Evolutionary conservation across 1,140 invertebrate species (phyloP).

Genomic region (Apis cerana): DNA sequence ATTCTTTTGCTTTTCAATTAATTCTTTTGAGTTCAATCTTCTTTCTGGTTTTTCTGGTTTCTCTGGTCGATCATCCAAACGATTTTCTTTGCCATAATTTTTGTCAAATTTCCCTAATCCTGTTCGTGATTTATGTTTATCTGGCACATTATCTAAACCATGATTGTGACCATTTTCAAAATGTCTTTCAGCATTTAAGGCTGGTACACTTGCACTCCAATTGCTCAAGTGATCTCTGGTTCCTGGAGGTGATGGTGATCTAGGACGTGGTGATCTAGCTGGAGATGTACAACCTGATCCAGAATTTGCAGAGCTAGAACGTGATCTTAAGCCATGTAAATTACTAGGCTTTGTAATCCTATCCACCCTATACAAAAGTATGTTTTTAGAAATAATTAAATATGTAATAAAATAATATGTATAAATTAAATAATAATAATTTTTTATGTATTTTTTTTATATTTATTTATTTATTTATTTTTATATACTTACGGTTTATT

Average conservation of each 20-base stretch:
- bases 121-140: conserved; percentile 63
- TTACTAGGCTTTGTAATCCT: conserved; percentile 74
- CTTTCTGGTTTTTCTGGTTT: conserved; percentile 90
- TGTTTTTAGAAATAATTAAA: neutral
- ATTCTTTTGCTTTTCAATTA: conserved; percentile 94
- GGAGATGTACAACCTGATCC: conserved; percentile 83
- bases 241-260: conserved; percentile 78
- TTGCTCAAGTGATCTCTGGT: conserved; percentile 75
- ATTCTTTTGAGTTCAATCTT: conserved; percentile 90
- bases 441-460: neutral
- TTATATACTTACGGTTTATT: conserved; percentile 75
- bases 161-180: conserved; percentile 76
- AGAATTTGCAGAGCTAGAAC: conserved; percentile 84
- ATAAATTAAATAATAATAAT: too few relatives aligned
- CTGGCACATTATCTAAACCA: conserved; percentile 57
- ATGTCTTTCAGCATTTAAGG: conserved; percentile 77
- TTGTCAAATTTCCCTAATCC: conserved; percentile 69
- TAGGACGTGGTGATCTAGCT: conserved; percentile 76
- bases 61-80: conserved; percentile 81
- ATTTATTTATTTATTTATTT: neutral
- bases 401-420: neutral
- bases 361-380: conserved; percentile 65
- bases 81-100: conserved; percentile 79
- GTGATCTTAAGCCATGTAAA: conserved; percentile 79
- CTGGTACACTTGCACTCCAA: conserved; percentile 78